These are phyloP conservation scores for Epirrhoe tristata DNA, from an alignment of 2,888 invertebrate species.

Conservation along the genomic window DNA sequence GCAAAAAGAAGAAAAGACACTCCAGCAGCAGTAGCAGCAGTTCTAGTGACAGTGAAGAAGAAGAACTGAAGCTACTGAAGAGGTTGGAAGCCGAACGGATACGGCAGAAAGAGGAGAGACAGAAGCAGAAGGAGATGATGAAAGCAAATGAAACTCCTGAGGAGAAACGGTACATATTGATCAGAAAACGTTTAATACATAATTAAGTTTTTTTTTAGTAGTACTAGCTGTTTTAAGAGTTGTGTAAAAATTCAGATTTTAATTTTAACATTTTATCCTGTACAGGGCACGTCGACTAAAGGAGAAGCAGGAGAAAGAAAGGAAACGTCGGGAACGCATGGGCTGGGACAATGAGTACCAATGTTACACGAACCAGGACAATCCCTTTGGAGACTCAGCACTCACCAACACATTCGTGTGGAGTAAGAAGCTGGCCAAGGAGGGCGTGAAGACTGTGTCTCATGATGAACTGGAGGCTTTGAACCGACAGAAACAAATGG, in stretches of 20 bases:
- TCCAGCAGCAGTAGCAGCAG: slow-evolving; percentile 65
- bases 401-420: slow-evolving; percentile 98
- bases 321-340: slow-evolving; percentile 95
- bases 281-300: slow-evolving; percentile 88
- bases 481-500: slow-evolving; percentile 94
- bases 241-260: background rate
- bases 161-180: slow-evolving; percentile 88
- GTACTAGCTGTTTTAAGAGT: background rate
- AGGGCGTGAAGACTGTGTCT: slow-evolving; percentile 92
- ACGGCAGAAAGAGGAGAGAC: slow-evolving; percentile 87
- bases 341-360: slow-evolving; percentile 99
- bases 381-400: slow-evolving; percentile 99
- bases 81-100: slow-evolving; percentile 90
- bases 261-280: background rate
- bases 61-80: slow-evolving; percentile 88
- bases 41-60: slow-evolving; percentile 75
- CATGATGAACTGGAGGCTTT: slow-evolving; percentile 92
- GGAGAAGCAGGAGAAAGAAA: slow-evolving; percentile 97
- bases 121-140: slow-evolving; percentile 89
- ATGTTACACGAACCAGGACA: slow-evolving; percentile 98
- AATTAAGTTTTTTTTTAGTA: too few relatives aligned
- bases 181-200: background rate
- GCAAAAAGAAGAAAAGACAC: slow-evolving; percentile 61
- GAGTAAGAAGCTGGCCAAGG: slow-evolving; percentile 97
- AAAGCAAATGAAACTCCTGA: slow-evolving; percentile 98